These are phyloP conservation scores for Trichoplusia ni DNA, from an alignment of 1,140 invertebrate genomes.

Conservation along the genomic window DNA sequence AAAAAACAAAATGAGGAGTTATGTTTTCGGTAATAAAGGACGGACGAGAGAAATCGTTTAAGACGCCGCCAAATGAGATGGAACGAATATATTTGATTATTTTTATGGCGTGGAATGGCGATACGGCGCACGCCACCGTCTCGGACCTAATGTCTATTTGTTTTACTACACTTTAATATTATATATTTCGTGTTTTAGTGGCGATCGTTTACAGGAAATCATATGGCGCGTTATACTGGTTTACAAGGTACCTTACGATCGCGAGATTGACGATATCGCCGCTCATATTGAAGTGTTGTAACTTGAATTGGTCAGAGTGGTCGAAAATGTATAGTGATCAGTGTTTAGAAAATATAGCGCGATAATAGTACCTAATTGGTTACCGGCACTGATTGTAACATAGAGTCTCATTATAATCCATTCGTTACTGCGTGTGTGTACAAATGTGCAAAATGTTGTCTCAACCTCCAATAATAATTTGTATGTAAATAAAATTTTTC, in stretches of 20 bases:
- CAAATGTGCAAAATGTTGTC: slow-evolving; percentile 16
- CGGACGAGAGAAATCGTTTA: slow-evolving; percentile 81
- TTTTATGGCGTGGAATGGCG: slow-evolving; percentile 78
- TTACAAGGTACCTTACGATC: not conserved
- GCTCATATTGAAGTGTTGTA: not conserved
- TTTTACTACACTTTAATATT: slow-evolving; percentile 58
- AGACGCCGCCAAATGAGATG: slow-evolving; percentile 80
- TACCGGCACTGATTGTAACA: slow-evolving; percentile 7
- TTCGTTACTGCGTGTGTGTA: slow-evolving; percentile 2
- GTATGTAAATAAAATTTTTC: slow-evolving; percentile 7
- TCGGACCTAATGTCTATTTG: slow-evolving; percentile 74
- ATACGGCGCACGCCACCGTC: slow-evolving; percentile 53
- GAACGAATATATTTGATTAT: slow-evolving; percentile 82
- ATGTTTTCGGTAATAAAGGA: slow-evolving; percentile 81
- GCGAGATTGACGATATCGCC: not conserved
- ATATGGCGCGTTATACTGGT: not conserved
- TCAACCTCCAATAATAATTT: slow-evolving; percentile 9
- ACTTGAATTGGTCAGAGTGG: not conserved
- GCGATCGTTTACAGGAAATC: slow-evolving; percentile 13
- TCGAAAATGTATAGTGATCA: not conserved
- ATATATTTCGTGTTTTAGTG: slow-evolving; percentile 19
- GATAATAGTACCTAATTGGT: slow-evolving; percentile 15
- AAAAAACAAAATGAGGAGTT: slow-evolving; percentile 81
- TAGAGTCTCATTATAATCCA: slow-evolving; percentile 10
- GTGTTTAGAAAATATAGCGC: slow-evolving; percentile 1